Evolutionary conservation across 1,140 invertebrate genomes (phyloP).

Genomic region (Brachionus rubens): DNA sequence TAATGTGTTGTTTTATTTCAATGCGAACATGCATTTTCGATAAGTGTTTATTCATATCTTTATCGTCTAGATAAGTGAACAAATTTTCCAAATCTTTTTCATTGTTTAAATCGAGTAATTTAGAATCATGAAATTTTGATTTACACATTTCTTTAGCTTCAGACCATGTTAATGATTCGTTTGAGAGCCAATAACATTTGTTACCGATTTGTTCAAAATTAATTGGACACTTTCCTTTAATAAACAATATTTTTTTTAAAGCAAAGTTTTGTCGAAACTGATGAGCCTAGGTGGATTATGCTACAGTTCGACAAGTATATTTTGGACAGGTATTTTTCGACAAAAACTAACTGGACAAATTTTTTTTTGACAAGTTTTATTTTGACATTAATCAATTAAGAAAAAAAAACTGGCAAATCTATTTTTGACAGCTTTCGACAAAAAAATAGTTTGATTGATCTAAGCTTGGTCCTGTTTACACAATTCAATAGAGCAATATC

Average conservation of each 20-base stretch:
- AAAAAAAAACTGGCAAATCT: no score
- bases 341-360: no score
- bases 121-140: slow-evolving; percentile 1
- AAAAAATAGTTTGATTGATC: no score
- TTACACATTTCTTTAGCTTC: neutral
- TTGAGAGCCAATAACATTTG: slow-evolving; percentile 34
- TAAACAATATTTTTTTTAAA: neutral
- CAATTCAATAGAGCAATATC: no score
- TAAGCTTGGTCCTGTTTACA: no score
- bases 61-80: neutral
- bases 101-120: slow-evolving; percentile 21
- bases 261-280: neutral
- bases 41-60: neutral
- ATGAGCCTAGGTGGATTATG: neutral
- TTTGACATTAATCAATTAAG: no score
- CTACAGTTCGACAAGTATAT: no score
- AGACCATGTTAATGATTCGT: neutral
- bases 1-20: neutral
- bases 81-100: slow-evolving; percentile 3
- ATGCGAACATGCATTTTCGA: neutral
- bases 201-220: slow-evolving; percentile 1
- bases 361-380: no score
- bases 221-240: slow-evolving; percentile 3
- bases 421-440: no score
- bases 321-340: no score